Evolutionary conservation across 2,113 vertebrate species (phyloP).

Genomic region (Piaya cayana): DNA sequence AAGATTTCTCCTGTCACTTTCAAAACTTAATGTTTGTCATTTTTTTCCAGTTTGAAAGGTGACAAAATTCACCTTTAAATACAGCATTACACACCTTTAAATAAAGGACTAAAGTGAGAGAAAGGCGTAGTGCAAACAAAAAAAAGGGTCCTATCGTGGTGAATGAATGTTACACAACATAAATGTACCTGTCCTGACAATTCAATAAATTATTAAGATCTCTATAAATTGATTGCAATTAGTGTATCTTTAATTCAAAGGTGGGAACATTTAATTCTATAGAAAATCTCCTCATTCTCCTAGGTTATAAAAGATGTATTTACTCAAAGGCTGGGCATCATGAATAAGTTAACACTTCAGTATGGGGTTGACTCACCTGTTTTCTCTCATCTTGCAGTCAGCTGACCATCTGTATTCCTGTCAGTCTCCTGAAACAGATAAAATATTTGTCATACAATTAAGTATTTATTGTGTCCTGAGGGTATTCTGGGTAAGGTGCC

Average conservation of each 20-base stretch:
- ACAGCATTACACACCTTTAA: neutral
- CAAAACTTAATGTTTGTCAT: neutral
- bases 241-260: constrained; percentile 20
- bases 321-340: neutral
- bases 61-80: neutral
- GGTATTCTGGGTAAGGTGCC: neutral
- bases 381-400: neutral
- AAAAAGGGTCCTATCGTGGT: neutral
- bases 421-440: constrained; percentile 10
- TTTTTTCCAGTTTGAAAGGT: neutral
- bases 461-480: constrained; percentile 16
- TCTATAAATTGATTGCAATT: neutral
- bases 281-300: neutral
- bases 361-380: constrained; percentile 14
- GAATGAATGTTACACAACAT: neutral
- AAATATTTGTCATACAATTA: constrained; percentile 4
- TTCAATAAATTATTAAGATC: constrained; percentile 3
- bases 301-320: constrained; percentile 18
- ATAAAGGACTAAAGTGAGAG: neutral
- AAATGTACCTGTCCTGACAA: constrained; percentile 1
- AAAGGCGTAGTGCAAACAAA: neutral
- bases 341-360: neutral
- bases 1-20: neutral
- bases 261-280: constrained; percentile 3
- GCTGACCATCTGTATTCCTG: constrained; percentile 6